Percentiles rank a stretch among this genome's conserved stretches.
Conservation (phyloP, 2,113 vertebrate genomes). For the Archocentrus centrarchus region DNA sequence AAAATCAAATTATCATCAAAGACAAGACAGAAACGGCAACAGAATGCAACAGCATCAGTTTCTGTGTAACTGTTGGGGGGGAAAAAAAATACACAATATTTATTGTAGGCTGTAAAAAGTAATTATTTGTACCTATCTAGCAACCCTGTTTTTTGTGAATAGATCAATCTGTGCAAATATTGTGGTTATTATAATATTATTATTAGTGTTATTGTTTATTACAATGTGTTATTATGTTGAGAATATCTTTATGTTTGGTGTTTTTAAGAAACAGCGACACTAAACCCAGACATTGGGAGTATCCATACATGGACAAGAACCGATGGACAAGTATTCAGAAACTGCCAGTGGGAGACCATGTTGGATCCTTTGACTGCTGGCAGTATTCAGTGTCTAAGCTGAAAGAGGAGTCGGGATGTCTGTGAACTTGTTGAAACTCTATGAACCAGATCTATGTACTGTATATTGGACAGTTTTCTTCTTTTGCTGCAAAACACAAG, state of each 20-base stretch:
- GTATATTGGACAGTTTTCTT: constrained; percentile 19
- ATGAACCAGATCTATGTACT: constrained; percentile 46
- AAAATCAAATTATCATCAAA: constrained; percentile 25
- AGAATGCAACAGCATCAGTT: constrained; percentile 64
- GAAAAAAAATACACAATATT: constrained; percentile 83
- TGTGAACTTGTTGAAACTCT: constrained; percentile 19
- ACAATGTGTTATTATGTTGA: constrained; percentile 79
- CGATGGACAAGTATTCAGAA: constrained; percentile 16
- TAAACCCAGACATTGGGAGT: constrained; percentile 50
- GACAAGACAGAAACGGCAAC: constrained; percentile 54
- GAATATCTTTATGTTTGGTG: constrained; percentile 76
- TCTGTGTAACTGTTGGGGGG: constrained; percentile 61
- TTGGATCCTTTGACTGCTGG: constrained; percentile 73
- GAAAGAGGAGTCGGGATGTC: constrained; percentile 34
- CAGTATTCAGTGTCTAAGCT: constrained; percentile 68
- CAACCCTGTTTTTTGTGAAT: constrained; percentile 82
- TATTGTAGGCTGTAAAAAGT: constrained; percentile 93
- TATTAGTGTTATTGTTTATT: constrained; percentile 81
- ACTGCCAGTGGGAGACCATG: constrained; percentile 36
- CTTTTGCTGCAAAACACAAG: constrained; percentile 34
- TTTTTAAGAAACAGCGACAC: constrained; percentile 62
- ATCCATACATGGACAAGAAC: constrained; percentile 52
- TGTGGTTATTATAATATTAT: constrained; percentile 79
- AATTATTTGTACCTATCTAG: constrained; percentile 85
- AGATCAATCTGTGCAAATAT: constrained; percentile 84